Evolutionary conservation across 2,797 vertebrate genomes (phyloP).

Genomic region (Amazona ochrocephala): DNA sequence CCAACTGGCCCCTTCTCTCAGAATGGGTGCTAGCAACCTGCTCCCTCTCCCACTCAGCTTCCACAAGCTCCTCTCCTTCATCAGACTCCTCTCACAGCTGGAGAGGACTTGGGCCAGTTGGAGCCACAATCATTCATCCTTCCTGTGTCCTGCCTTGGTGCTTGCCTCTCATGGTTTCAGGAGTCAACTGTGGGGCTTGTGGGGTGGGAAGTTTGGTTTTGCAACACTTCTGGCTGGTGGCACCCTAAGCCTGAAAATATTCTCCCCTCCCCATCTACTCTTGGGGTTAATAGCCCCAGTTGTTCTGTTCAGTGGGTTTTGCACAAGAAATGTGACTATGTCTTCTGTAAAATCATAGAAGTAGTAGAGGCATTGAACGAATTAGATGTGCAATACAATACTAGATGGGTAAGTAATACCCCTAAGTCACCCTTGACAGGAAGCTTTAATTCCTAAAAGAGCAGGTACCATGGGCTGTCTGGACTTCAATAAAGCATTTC

Average conservation of each 20-base stretch:
- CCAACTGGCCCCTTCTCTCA: not conserved
- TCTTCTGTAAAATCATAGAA: not conserved
- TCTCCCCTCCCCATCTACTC: not conserved
- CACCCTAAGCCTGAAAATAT: not conserved
- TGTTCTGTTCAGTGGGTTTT: not conserved
- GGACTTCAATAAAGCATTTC: not conserved
- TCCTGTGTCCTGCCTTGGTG: not conserved
- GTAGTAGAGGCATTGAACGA: not conserved
- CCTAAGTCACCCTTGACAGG: not conserved
- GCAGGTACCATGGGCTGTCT: not conserved
- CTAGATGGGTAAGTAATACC: not conserved
- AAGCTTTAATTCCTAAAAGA: not conserved
- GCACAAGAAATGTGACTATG: not conserved
- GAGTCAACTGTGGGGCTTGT: not conserved
- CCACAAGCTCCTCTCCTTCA: not conserved
- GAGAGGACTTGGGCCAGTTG: not conserved
- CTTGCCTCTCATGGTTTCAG: not conserved
- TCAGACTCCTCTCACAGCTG: accelerated
- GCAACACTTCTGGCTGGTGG: not conserved
- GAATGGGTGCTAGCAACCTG: not conserved
- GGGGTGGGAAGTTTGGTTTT: not conserved
- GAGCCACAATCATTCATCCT: not conserved
- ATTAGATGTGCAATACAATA: not conserved
- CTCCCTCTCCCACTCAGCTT: not conserved
- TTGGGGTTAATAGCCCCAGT: not conserved